These are phyloP conservation scores for Sisyra nigra DNA, from an alignment of 2,888 invertebrate species.

Conservation along the genomic window DNA sequence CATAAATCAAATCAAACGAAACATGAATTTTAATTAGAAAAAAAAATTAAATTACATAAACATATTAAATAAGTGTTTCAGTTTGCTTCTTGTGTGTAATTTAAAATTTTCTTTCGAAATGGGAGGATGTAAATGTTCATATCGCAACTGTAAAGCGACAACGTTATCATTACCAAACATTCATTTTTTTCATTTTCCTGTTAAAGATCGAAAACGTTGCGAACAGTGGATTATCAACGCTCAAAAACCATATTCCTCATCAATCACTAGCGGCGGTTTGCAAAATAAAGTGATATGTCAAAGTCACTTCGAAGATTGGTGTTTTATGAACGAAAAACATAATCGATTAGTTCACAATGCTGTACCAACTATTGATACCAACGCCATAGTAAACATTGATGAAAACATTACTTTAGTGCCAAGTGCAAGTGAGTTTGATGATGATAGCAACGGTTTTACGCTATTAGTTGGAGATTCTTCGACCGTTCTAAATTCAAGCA, in stretches of 20 bases:
- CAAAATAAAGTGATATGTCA: slow-evolving; percentile 43
- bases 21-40: no score
- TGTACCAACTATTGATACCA: slow-evolving; percentile 31
- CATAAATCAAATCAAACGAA: no score
- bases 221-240: slow-evolving; percentile 40
- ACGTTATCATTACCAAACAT: slow-evolving; percentile 29
- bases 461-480: neutral
- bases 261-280: slow-evolving; percentile 37
- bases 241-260: slow-evolving; percentile 31
- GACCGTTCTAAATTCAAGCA: no score
- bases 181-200: slow-evolving; percentile 45
- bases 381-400: neutral
- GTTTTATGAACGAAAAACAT: slow-evolving; percentile 37
- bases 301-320: slow-evolving; percentile 35
- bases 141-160: slow-evolving; percentile 33
- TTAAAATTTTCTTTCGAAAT: slow-evolving; percentile 19
- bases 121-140: slow-evolving; percentile 44
- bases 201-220: slow-evolving; percentile 38
- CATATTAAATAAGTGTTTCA: no score
- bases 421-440: neutral
- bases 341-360: slow-evolving; percentile 36
- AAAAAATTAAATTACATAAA: no score
- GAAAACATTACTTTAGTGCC: no score
- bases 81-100: slow-evolving; percentile 1
- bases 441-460: neutral